Percentiles rank a stretch among this genome's conserved stretches.
Evolutionary conservation across 2,113 vertebrate species (phyloP).

Genomic region (Potamarius usumacintae): DNA sequence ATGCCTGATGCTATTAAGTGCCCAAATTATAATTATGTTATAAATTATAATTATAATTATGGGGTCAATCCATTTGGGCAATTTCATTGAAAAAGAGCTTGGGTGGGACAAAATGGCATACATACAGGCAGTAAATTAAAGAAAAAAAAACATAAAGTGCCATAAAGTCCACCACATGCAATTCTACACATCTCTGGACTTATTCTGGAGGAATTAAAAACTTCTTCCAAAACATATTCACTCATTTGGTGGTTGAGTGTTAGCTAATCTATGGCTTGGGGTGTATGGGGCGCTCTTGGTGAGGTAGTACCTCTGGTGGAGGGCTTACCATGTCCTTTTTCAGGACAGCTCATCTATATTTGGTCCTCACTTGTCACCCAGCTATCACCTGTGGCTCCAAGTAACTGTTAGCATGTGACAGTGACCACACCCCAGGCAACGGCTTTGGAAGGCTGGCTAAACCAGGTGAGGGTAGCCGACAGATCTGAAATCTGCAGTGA

Average conservation of each 20-base stretch:
- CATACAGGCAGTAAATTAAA: not conserved
- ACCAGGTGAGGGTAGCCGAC: too few relatives aligned
- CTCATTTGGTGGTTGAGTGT: not conserved
- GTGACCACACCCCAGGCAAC: too few relatives aligned
- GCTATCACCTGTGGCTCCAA: too few relatives aligned
- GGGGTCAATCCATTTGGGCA: not conserved
- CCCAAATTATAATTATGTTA: slow-evolving; percentile 19
- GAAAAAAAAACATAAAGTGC: not conserved
- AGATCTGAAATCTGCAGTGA: too few relatives aligned
- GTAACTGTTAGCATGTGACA: too few relatives aligned
- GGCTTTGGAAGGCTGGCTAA: too few relatives aligned
- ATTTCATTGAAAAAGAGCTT: not conserved
- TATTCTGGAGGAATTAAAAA: not conserved
- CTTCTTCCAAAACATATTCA: not conserved
- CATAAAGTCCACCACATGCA: not conserved
- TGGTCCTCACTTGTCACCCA: too few relatives aligned
- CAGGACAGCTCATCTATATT: too few relatives aligned
- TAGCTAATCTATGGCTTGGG: not conserved
- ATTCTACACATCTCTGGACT: not conserved
- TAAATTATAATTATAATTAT: slow-evolving; percentile 10
- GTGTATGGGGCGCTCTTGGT: not conserved
- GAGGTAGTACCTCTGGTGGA: too few relatives aligned
- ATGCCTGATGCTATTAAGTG: not conserved
- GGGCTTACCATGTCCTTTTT: too few relatives aligned
- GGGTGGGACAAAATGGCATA: not conserved